phyloP scores from a whole-genome alignment of 53 echinoderm and acorn worm species.

The Paelopatides confundens region DNA sequence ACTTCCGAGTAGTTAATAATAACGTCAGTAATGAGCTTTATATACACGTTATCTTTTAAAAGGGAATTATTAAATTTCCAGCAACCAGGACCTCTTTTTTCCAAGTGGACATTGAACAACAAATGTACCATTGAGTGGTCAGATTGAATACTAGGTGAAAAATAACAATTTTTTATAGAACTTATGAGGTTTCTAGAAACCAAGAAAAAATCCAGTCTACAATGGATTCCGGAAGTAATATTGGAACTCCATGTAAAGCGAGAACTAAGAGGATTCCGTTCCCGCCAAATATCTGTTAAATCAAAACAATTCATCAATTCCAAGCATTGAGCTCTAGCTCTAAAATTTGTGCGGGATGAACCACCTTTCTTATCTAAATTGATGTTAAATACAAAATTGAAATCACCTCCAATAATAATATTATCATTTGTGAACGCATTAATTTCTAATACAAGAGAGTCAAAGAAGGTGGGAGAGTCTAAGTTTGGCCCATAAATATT shows the following conservation, averaged over 20 bases:
- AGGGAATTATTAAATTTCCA: constrained; percentile 48
- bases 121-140: constrained; percentile 29
- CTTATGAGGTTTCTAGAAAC: not conserved
- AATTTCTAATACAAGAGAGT: too few relatives aligned
- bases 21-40: too few relatives aligned
- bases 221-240: not conserved
- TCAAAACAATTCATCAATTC: not conserved
- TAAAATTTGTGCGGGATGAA: not conserved
- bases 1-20: too few relatives aligned
- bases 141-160: not conserved
- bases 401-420: constrained; percentile 1
- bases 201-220: constrained; percentile 32
- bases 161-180: not conserved
- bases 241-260: constrained; percentile 9
- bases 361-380: constrained; percentile 27
- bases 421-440: not conserved
- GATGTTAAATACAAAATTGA: constrained; percentile 19
- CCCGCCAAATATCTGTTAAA: constrained; percentile 13
- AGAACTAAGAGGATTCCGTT: not conserved
- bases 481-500: not conserved
- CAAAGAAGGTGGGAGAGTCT: not conserved
- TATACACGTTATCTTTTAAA: constrained; percentile 4
- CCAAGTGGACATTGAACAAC: not conserved
- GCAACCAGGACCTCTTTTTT: constrained; percentile 13
- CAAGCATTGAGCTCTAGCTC: not conserved